Conservation (phyloP, 2,797 vertebrate species). For the Clarias platycephalus region DNA sequence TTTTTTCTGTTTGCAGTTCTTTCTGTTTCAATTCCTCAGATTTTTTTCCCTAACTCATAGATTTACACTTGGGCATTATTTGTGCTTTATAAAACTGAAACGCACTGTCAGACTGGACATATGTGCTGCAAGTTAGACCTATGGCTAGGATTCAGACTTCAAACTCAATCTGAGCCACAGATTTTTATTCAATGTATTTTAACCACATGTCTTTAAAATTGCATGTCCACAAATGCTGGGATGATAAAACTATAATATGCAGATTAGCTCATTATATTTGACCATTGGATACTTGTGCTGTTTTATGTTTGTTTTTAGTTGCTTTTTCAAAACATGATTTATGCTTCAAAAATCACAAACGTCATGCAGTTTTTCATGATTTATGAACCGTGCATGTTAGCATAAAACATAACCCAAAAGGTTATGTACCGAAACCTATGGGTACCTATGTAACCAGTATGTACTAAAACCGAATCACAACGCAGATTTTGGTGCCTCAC, state of each 20-base stretch:
- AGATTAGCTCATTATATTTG: constrained; percentile 18
- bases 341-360: neutral
- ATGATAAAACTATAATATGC: neutral
- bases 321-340: neutral
- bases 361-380: neutral
- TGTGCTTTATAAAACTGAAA: neutral
- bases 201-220: neutral
- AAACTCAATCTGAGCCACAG: no score
- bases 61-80: neutral
- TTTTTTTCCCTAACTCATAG: neutral
- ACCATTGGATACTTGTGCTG: neutral
- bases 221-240: neutral
- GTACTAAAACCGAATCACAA: no score
- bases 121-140: neutral
- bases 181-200: neutral
- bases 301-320: neutral
- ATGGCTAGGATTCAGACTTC: neutral
- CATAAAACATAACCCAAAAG: neutral
- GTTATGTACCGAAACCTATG: no score
- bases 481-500: no score
- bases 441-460: no score
- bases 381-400: neutral
- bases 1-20: no score
- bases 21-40: no score
- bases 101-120: neutral